Conservation (phyloP, 2,113 vertebrate genomes). For the Syngnathoides biaculeatus region DNA sequence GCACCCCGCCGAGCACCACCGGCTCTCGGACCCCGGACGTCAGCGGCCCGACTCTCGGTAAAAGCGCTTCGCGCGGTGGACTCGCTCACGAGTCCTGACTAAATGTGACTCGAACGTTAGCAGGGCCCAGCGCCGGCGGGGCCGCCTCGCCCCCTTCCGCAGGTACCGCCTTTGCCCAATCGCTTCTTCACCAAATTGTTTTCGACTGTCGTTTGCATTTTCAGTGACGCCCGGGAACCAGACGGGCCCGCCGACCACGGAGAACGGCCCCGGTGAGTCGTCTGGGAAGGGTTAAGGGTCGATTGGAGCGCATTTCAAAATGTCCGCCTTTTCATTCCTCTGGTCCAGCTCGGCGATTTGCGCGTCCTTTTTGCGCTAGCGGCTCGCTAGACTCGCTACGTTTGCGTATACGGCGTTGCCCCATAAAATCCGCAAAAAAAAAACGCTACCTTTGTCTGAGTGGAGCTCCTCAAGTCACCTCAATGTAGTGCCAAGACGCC, state of each 20-base stretch:
- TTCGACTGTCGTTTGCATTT: not conserved
- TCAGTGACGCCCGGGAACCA: not conserved
- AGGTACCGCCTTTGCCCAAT: not conserved
- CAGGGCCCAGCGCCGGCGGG: not conserved
- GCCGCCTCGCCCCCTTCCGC: not conserved
- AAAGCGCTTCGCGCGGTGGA: no score
- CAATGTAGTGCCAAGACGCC: no score
- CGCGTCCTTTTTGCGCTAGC: no score
- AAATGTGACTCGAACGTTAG: not conserved
- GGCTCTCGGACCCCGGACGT: not conserved
- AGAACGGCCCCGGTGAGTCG: slow-evolving; percentile 16
- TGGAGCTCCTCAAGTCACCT: no score
- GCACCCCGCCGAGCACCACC: not conserved
- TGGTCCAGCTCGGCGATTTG: no score
- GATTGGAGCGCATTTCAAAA: no score
- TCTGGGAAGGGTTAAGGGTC: no score
- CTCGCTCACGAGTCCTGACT: not conserved
- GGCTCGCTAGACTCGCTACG: no score
- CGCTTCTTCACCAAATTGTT: not conserved
- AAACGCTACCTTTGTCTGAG: no score
- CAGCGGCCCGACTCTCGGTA: not conserved
- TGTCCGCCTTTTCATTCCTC: no score
- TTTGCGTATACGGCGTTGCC: no score
- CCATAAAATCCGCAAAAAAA: no score
- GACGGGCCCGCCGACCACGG: not conserved